Percentiles rank a stretch among this genome's conserved stretches.
Evolutionary conservation across 2,113 vertebrate species (phyloP).

Genomic region (Ammodytes marinus): DNA sequence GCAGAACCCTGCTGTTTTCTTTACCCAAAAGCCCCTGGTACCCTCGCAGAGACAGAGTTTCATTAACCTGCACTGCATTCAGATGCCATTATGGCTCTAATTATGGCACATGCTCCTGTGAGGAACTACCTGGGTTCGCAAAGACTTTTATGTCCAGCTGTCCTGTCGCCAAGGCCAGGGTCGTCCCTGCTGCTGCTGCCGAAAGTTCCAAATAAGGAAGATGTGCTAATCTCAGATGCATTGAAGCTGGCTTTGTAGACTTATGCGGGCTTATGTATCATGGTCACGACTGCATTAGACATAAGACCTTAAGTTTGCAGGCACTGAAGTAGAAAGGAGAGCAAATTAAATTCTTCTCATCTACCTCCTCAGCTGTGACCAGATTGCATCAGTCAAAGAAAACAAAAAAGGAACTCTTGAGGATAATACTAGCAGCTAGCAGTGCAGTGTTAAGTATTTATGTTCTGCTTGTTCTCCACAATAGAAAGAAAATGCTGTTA

Average conservation of each 20-base stretch:
- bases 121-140: slow-evolving; percentile 73
- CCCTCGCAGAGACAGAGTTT: slow-evolving; percentile 81
- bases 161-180: slow-evolving; percentile 79
- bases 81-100: slow-evolving; percentile 86
- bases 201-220: slow-evolving; percentile 55
- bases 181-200: slow-evolving; percentile 52
- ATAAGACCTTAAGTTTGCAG: slow-evolving; percentile 75
- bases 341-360: slow-evolving; percentile 81
- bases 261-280: slow-evolving; percentile 78
- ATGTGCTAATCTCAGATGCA: slow-evolving; percentile 76
- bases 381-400: slow-evolving; percentile 71
- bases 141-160: slow-evolving; percentile 75
- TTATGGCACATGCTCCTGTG: slow-evolving; percentile 83
- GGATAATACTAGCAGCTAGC: slow-evolving; percentile 50
- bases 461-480: slow-evolving; percentile 41
- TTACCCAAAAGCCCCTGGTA: slow-evolving; percentile 84
- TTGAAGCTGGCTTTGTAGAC: slow-evolving; percentile 80
- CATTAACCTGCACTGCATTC: slow-evolving; percentile 85
- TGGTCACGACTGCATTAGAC: slow-evolving; percentile 76
- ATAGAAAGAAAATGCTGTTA: slow-evolving; percentile 24
- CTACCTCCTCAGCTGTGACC: slow-evolving; percentile 74
- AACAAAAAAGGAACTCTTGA: slow-evolving; percentile 35
- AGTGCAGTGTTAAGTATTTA: slow-evolving; percentile 51
- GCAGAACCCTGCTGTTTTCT: slow-evolving; percentile 85
- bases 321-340: slow-evolving; percentile 74